Evolutionary conservation across 2,113 vertebrate species (phyloP).

Genomic region (Murina feae): DNA sequence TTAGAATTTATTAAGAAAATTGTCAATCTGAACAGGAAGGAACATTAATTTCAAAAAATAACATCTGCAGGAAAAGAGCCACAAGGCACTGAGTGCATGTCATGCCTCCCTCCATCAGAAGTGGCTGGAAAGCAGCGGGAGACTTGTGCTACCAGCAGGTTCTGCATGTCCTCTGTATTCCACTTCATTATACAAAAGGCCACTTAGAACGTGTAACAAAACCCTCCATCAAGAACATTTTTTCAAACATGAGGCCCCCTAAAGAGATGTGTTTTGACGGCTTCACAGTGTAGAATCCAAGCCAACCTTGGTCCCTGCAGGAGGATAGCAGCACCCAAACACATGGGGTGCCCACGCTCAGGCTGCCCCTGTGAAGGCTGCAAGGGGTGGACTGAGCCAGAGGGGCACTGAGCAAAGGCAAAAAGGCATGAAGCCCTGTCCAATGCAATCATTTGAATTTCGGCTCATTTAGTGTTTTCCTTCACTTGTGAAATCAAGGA

Average conservation of each 20-base stretch:
- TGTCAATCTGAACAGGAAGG: background rate
- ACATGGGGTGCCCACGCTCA: accelerated
- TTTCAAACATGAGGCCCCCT: background rate
- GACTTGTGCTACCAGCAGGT: accelerated
- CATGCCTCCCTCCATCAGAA: accelerated
- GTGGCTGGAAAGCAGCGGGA: background rate
- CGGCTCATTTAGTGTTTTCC: background rate
- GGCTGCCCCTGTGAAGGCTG: background rate
- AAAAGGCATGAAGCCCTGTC: background rate
- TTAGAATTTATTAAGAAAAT: conserved; percentile 51
- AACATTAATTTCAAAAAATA: background rate
- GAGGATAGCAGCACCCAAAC: background rate
- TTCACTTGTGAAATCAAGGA: background rate
- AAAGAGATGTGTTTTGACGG: too few species aligned
- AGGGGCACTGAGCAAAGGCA: accelerated
- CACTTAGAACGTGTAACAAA: accelerated
- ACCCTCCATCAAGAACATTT: background rate
- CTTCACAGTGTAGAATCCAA: too few species aligned
- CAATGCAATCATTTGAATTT: accelerated
- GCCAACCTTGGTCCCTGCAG: background rate
- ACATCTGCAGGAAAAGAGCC: background rate
- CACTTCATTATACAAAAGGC: background rate
- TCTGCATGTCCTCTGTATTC: accelerated
- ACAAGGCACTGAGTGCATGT: background rate
- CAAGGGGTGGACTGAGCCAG: background rate